Evolutionary conservation across 1,140 invertebrate genomes (phyloP).

Genomic region (Drosophila azteca): DNA sequence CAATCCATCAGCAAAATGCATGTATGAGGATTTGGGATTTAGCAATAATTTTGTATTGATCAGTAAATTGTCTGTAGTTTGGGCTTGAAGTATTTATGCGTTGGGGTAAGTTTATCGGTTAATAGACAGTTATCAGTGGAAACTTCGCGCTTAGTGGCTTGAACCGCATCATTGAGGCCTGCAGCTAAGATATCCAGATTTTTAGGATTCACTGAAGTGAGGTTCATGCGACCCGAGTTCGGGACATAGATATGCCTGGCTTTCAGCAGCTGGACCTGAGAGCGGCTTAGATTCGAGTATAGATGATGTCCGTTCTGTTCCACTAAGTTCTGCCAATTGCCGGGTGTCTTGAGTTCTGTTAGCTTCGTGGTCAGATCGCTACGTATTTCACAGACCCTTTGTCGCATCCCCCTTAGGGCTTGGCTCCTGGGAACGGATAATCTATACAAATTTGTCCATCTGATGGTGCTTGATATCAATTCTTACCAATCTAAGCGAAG

Average conservation of each 20-base stretch:
- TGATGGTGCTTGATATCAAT: no score
- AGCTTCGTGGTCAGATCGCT: slow-evolving; percentile 90
- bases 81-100: background rate
- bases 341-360: slow-evolving; percentile 91
- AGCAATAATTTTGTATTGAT: no score
- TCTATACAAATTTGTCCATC: no score
- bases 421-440: slow-evolving; percentile 64
- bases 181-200: slow-evolving; percentile 96
- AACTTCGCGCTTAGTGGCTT: background rate
- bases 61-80: no score
- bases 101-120: background rate
- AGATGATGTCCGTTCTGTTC: slow-evolving; percentile 98
- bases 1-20: no score
- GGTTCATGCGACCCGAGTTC: slow-evolving; percentile 94
- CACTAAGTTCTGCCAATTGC: slow-evolving; percentile 96
- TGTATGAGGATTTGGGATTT: no score
- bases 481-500: slow-evolving; percentile 92
- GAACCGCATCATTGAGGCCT: slow-evolving; percentile 90
- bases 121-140: no score
- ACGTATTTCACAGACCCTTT: slow-evolving; percentile 94
- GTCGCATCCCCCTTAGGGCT: slow-evolving; percentile 93
- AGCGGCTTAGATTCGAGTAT: slow-evolving; percentile 94
- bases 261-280: slow-evolving; percentile 89
- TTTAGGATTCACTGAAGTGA: slow-evolving; percentile 93
- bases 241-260: slow-evolving; percentile 95